Evolutionary conservation across 2,113 vertebrate genomes (phyloP).

Genomic region (Hemicordylus capensis): DNA sequence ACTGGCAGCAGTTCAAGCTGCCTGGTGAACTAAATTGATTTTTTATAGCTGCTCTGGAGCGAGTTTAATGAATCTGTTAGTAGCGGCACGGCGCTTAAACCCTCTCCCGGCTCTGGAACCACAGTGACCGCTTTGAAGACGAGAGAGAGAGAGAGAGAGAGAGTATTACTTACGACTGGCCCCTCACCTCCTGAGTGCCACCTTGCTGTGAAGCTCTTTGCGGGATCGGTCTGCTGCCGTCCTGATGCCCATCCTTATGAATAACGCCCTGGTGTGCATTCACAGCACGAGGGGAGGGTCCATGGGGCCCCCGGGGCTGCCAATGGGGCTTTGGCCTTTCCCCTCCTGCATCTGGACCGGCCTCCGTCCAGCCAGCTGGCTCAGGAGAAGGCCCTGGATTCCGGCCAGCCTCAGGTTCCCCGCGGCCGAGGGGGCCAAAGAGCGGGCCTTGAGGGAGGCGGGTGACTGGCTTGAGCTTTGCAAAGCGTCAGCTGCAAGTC

Average conservation of each 20-base stretch:
- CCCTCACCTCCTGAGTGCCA: conserved; percentile 32
- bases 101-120: conserved; percentile 57
- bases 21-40: conserved; percentile 87
- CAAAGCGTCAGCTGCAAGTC: too few species aligned
- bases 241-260: neutral
- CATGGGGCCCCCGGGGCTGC: neutral
- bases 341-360: neutral
- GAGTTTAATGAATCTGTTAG: conserved; percentile 86
- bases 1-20: conserved; percentile 76
- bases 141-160: conserved; percentile 10
- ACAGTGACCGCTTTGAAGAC: conserved; percentile 48
- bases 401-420: neutral
- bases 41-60: conserved; percentile 85
- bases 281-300: rapidly evolving
- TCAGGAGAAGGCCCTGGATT: too few species aligned
- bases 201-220: conserved; percentile 25
- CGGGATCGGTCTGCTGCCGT: conserved; percentile 37
- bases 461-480: neutral
- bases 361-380: neutral
- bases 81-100: conserved; percentile 77
- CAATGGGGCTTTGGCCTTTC: neutral
- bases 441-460: too few species aligned
- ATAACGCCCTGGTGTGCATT: neutral
- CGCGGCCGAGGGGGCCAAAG: neutral
- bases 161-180: conserved; percentile 58